phyloP scores from a whole-genome alignment of 2,888 invertebrate species.

The Chromoteleia sp. region DNA sequence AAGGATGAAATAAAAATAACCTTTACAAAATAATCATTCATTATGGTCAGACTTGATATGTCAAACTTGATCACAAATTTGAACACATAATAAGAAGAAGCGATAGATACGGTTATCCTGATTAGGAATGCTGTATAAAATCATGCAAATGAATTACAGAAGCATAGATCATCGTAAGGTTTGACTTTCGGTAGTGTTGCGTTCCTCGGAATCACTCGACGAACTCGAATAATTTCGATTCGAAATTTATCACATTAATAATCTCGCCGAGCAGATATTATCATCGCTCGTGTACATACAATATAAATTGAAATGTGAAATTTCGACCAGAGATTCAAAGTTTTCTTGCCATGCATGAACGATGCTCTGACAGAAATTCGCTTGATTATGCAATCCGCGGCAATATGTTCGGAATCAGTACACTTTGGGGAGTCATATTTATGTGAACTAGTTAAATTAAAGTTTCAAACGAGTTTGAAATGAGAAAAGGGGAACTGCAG shows the following conservation, averaged over 20 bases:
- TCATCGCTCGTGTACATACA: not conserved
- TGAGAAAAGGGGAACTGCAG: not conserved
- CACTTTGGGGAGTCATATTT: constrained; percentile 19
- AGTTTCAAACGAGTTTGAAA: not conserved
- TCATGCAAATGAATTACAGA: too few relatives aligned
- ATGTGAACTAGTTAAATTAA: constrained; percentile 26
- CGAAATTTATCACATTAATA: constrained; percentile 44
- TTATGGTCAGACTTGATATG: too few relatives aligned
- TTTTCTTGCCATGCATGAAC: not conserved
- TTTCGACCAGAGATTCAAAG: not conserved
- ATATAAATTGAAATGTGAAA: constrained; percentile 42
- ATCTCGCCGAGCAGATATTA: constrained; percentile 8
- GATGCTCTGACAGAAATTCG: constrained; percentile 11
- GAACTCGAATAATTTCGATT: constrained; percentile 12
- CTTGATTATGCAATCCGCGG: constrained; percentile 40
- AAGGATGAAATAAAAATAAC: too few relatives aligned
- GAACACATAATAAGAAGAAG: too few relatives aligned
- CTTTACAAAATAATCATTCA: too few relatives aligned
- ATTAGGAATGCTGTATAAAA: too few relatives aligned
- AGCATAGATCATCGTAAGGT: too few relatives aligned
- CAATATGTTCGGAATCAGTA: constrained; percentile 30
- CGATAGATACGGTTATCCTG: too few relatives aligned
- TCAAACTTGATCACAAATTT: too few relatives aligned
- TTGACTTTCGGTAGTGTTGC: too few relatives aligned
- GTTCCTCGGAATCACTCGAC: constrained; percentile 17